Evolutionary conservation across 1,140 invertebrate species (phyloP).

Genomic region (Acromyrmex charruanus): DNA sequence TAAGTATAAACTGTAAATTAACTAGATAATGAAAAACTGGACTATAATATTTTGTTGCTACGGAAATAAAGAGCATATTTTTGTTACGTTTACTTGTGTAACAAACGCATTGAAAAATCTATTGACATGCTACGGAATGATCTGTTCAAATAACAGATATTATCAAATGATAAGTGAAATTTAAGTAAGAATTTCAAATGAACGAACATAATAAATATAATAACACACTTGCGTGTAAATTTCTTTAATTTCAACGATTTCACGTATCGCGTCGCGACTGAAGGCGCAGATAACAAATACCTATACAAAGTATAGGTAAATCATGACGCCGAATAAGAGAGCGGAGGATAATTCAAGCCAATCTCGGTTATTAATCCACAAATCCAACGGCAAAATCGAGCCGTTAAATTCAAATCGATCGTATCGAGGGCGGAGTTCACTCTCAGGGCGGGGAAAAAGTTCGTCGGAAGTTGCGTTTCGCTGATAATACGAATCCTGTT

Average conservation of each 20-base stretch:
- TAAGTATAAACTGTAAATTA: no score
- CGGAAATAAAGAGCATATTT: background rate
- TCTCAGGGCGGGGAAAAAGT: background rate
- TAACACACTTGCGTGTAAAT: background rate
- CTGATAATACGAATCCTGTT: slow-evolving; percentile 29
- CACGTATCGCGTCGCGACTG: background rate
- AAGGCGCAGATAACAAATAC: background rate
- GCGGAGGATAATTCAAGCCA: slow-evolving; percentile 18
- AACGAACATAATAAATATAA: background rate
- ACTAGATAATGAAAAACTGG: no score
- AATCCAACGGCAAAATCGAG: slow-evolving; percentile 41
- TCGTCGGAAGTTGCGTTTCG: slow-evolving; percentile 33
- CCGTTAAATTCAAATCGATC: slow-evolving; percentile 42
- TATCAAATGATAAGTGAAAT: background rate
- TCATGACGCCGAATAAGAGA: background rate
- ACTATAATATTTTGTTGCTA: background rate
- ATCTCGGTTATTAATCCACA: slow-evolving; percentile 26
- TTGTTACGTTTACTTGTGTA: background rate
- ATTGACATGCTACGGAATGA: background rate
- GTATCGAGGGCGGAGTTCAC: slow-evolving; percentile 47
- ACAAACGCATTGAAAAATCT: background rate
- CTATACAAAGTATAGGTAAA: background rate
- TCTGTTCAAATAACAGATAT: background rate
- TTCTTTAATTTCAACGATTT: background rate
- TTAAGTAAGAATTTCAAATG: background rate